phyloP scores from a whole-genome alignment of 2,113 vertebrate genomes.

The Entomyzon cyanotis region DNA sequence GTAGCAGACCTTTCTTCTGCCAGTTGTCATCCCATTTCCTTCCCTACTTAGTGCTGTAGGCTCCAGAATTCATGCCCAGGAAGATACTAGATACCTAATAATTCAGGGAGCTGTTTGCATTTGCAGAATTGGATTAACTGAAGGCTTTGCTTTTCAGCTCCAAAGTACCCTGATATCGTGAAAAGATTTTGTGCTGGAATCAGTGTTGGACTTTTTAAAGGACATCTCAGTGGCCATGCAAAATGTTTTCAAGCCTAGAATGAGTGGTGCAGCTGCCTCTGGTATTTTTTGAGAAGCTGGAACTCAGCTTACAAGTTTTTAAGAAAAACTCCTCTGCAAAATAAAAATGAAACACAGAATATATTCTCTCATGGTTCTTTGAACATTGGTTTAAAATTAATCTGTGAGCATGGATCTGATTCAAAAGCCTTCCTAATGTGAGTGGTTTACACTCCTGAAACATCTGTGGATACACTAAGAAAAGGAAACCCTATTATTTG shows the following conservation, averaged over 20 bases:
- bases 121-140: neutral
- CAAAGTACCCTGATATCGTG: neutral
- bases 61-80: neutral
- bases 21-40: neutral
- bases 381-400: neutral
- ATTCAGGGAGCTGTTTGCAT: neutral
- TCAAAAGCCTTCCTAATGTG: neutral
- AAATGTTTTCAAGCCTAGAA: neutral
- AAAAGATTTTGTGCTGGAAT: neutral
- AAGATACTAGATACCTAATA: neutral
- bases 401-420: neutral
- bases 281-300: neutral
- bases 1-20: neutral
- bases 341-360: neutral
- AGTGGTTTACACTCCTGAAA: neutral
- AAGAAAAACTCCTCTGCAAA: neutral
- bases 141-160: neutral
- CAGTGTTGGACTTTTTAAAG: neutral
- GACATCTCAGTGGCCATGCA: neutral
- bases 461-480: neutral
- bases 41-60: neutral
- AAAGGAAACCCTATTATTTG: neutral
- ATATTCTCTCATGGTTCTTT: neutral
- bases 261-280: neutral
- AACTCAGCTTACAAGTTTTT: neutral